Conservation (phyloP, 2,797 vertebrate genomes). For the Epinephelus malabaricus region DNA sequence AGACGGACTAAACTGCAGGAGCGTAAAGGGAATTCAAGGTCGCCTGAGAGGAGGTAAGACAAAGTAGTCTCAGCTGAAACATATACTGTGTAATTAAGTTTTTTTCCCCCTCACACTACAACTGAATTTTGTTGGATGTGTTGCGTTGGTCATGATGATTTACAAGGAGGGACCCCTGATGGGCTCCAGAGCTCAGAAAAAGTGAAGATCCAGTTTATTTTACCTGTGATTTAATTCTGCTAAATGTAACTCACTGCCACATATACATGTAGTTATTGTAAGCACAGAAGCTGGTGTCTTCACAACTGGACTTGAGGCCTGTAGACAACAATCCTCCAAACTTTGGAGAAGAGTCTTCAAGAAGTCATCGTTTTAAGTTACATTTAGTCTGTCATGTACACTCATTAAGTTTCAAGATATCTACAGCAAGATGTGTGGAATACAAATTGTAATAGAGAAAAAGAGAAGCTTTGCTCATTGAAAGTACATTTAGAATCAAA, state of each 20-base stretch:
- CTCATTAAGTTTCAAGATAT: neutral
- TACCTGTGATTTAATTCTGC: neutral
- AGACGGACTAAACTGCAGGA: constrained; percentile 78
- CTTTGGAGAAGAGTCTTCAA: neutral
- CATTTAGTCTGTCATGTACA: neutral
- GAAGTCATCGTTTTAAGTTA: neutral
- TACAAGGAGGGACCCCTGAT: neutral
- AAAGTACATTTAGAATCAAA: neutral
- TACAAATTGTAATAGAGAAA: neutral
- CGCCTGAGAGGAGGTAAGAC: constrained; percentile 78
- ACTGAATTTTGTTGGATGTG: neutral
- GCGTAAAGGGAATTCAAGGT: constrained; percentile 87
- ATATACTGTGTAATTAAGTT: fast-evolving
- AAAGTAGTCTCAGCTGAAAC: neutral
- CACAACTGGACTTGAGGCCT: neutral
- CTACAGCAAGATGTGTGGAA: neutral
- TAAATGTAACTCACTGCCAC: neutral
- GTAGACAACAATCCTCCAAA: neutral
- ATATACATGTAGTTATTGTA: neutral
- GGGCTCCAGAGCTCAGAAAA: neutral
- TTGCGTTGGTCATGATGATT: neutral
- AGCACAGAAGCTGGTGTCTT: neutral
- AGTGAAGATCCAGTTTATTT: neutral
- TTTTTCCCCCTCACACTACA: neutral
- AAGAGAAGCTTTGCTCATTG: neutral